Percentiles rank a stretch among this genome's conserved stretches.
phyloP scores from a whole-genome alignment of 1,140 invertebrate species.

The Drosophila nasuta region DNA sequence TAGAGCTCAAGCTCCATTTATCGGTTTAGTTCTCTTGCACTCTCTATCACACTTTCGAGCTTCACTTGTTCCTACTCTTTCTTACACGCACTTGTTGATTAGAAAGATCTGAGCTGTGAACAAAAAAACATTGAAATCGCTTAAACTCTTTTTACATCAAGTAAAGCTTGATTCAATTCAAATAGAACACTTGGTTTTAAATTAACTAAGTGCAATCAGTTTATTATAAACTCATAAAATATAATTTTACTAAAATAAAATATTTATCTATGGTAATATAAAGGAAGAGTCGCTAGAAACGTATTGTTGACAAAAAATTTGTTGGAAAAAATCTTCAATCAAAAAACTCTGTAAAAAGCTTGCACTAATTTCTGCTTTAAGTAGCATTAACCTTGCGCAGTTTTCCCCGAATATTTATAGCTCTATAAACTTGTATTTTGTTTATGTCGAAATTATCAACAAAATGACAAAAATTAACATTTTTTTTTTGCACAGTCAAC shows the following conservation, averaged over 20 bases:
- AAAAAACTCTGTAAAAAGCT: neutral
- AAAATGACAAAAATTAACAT: neutral
- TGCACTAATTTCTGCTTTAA: neutral
- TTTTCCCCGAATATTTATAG: slow-evolving; percentile 18
- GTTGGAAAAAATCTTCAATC: neutral
- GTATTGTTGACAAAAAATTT: too few species aligned
- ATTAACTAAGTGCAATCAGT: too few species aligned
- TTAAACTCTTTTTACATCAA: neutral
- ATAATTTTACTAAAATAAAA: too few species aligned
- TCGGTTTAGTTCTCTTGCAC: slow-evolving; percentile 7
- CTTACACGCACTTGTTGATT: slow-evolving; percentile 68
- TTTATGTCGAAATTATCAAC: neutral
- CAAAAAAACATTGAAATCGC: neutral
- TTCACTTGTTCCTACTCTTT: slow-evolving; percentile 19
- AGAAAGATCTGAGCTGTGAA: slow-evolving; percentile 1
- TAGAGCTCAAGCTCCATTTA: slow-evolving; percentile 23
- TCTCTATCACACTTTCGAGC: slow-evolving; percentile 25
- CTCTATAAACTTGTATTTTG: neutral
- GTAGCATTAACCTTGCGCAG: slow-evolving; percentile 12
- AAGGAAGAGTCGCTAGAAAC: too few species aligned
- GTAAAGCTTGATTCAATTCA: neutral
- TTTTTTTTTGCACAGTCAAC: slow-evolving; percentile 21
- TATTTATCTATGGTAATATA: too few species aligned
- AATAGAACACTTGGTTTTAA: too few species aligned
- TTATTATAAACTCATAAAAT: neutral